phyloP scores from a whole-genome alignment of 35 echinoderm and acorn worm species.

The Eucidaris tribuloides region DNA sequence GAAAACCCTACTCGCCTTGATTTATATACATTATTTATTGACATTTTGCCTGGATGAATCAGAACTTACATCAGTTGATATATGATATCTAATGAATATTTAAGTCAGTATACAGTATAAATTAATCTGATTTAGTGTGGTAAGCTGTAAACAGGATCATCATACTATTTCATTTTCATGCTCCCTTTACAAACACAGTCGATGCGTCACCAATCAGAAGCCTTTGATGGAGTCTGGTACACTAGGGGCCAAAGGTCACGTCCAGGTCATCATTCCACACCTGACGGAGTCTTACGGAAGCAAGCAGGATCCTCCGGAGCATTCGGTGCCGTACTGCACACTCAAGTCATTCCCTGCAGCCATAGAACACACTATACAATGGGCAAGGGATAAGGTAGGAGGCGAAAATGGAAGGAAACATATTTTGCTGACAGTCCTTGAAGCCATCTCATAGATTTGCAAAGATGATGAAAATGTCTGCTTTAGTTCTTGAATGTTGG shows the following conservation, averaged over 20 bases:
- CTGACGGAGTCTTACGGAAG: slow-evolving; percentile 92
- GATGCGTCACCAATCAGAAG: slow-evolving; percentile 87
- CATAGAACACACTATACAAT: slow-evolving; percentile 98
- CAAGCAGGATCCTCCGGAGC: slow-evolving; percentile 84
- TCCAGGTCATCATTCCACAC: slow-evolving; percentile 97
- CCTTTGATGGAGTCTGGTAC: slow-evolving; percentile 94
- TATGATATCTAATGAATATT: no score
- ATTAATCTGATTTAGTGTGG: no score
- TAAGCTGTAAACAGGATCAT: neutral
- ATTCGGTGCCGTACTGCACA: slow-evolving; percentile 93
- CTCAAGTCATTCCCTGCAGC: slow-evolving; percentile 95
- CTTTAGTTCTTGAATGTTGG: no score
- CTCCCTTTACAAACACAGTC: slow-evolving; percentile 48
- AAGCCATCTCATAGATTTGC: no score
- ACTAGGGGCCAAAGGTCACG: slow-evolving; percentile 95
- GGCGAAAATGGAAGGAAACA: no score
- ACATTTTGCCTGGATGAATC: no score
- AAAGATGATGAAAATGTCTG: no score
- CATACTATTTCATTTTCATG: neutral
- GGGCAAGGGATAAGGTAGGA: slow-evolving; percentile 99
- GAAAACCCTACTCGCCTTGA: no score
- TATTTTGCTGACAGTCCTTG: no score
- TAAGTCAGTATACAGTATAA: no score
- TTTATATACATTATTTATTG: no score
- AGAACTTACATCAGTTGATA: no score